phyloP scores from a whole-genome alignment of 2,888 invertebrate species.

The Dicranocentrus wangi region DNA sequence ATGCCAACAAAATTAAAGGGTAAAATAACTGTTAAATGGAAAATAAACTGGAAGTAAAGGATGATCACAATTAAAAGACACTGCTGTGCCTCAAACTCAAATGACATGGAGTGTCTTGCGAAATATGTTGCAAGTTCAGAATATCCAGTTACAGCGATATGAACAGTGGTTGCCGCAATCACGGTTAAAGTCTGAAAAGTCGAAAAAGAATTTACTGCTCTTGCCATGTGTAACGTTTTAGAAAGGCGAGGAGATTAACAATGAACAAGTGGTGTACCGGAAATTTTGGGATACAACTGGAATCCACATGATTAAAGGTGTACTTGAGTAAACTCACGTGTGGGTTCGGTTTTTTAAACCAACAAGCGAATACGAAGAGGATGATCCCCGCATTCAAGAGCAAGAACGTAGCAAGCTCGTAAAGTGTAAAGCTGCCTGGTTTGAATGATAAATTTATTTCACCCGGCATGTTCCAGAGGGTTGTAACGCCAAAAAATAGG shows the following conservation, averaged over 20 bases:
- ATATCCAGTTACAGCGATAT: background rate
- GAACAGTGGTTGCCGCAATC: background rate
- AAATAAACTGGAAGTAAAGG: conserved; percentile 8
- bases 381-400: background rate
- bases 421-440: background rate
- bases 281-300: background rate
- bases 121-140: background rate
- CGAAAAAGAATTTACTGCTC: too few relatives aligned
- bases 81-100: background rate
- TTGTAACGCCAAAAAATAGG: background rate
- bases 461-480: background rate
- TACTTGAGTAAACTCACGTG: background rate
- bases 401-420: background rate
- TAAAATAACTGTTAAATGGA: conserved; percentile 23
- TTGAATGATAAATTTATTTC: background rate
- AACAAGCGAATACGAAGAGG: background rate
- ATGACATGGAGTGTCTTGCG: background rate
- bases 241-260: too few relatives aligned
- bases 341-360: background rate
- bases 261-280: too few relatives aligned
- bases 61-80: background rate
- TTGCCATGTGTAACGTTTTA: too few relatives aligned
- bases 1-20: background rate
- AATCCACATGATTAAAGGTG: background rate
- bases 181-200: background rate